Base-by-base conservation (phyloP, 1,140 invertebrate species). In the Drosophila bocki region DNA sequence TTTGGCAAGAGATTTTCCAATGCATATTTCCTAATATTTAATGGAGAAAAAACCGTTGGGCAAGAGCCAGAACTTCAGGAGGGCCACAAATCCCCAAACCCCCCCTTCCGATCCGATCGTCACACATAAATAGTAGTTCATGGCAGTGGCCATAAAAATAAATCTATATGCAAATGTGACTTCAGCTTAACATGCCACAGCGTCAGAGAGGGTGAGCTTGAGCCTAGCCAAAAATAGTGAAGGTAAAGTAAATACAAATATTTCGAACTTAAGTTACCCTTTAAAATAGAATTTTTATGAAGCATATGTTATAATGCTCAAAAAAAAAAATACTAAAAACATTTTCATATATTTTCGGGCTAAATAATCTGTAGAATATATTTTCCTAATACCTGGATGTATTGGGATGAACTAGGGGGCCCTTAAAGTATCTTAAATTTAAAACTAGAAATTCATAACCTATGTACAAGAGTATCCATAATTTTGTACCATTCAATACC, bases 81-180 rank as follows among this genome's bases (percentile, higher is more conserved):
- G 39, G 37, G 19, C 33, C 32, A 13, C 4, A 26, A 26, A 65
- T 65, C 32, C 22, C 47, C 29, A n/a, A 48, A 29, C 26, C 32
- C 50, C 44, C 53, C 64, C 15, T 26, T 50, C 44, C 65, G 64
- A 71, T 71, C 22, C 42, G 58, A 75, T 63, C 71, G 68, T 74
- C 70, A 54, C 70, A 75, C 71, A 75, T 62, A 75, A 75, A 75
- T 75, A 72, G 69, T 75, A 72, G 69, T 72, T 56, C 69, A 60
- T n/a, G 44, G 76, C 68, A 72, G 29, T 17, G 59, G 68, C 74
- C 70, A 90, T 88, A 91, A 90, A 88, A 88, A 90, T 88, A 91
- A 88, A 88, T 88, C 85, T 61, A 81, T 91, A 88, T 88, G 85
- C 86, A 88, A 88, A 88, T 88, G 69, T 48, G 65, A 63, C 74